A percentile compares a stretch with the other conserved stretches of the same genome.
Conservation (phyloP, 1,140 invertebrate genomes). For the Triops longicaudatus region DNA sequence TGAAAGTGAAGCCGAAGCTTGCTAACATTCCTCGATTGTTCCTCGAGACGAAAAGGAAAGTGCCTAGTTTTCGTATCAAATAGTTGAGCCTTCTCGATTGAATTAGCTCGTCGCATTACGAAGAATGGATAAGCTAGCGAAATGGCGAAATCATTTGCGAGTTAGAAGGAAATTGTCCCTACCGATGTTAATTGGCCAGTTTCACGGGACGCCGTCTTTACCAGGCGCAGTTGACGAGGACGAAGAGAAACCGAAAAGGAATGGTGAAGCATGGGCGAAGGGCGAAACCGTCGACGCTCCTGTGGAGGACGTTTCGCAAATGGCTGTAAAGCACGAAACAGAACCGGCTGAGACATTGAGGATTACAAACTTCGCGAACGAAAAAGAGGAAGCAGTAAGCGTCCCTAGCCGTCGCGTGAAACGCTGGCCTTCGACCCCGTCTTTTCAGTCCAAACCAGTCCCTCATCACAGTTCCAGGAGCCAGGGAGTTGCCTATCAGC, state of each 20-base stretch:
- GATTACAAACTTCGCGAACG: neutral
- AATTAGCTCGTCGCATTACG: neutral
- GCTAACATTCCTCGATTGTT: too few relatives aligned
- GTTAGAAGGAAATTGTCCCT: slow-evolving; percentile 24
- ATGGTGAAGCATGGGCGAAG: neutral
- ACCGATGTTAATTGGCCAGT: slow-evolving; percentile 27
- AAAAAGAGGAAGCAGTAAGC: neutral
- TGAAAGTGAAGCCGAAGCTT: neutral
- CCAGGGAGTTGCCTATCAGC: neutral
- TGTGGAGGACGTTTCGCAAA: neutral
- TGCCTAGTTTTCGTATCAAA: too few relatives aligned
- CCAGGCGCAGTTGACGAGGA: slow-evolving; percentile 8
- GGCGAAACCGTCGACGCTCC: slow-evolving; percentile 6
- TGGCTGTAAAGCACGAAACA: neutral
- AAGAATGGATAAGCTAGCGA: neutral
- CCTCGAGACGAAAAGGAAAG: too few relatives aligned
- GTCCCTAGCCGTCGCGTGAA: slow-evolving; percentile 22
- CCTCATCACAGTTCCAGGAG: neutral
- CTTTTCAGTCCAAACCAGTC: slow-evolving; percentile 19
- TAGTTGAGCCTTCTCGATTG: neutral
- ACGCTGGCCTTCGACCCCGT: slow-evolving; percentile 26
- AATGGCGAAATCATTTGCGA: slow-evolving; percentile 22
- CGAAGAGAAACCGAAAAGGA: neutral
- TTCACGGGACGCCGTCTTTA: slow-evolving; percentile 22
- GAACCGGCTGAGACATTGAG: neutral